Percentiles rank a stretch among this genome's conserved stretches.
Evolutionary conservation across 2,888 invertebrate species (phyloP).

Genomic region (Caenorhabditis becei): DNA sequence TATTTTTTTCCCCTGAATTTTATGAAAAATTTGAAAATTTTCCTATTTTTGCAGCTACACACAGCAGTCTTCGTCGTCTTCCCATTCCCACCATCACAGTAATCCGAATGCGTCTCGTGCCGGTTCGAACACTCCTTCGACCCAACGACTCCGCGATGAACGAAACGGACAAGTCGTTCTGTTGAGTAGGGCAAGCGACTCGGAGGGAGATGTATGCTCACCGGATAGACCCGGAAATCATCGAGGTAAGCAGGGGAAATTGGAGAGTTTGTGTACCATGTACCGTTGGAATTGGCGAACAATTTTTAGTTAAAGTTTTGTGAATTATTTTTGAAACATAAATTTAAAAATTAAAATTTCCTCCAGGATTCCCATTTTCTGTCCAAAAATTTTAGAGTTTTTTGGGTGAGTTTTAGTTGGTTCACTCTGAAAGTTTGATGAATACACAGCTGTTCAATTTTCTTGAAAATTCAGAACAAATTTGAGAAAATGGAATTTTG

Average conservation of each 20-base stretch:
- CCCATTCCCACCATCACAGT: slow-evolving; percentile 19
- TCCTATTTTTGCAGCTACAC: slow-evolving; percentile 23
- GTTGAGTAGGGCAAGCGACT: slow-evolving; percentile 57
- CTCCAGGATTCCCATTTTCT: too few relatives aligned
- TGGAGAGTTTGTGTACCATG: too few relatives aligned
- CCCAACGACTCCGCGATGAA: slow-evolving; percentile 60
- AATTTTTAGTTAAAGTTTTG: too few relatives aligned
- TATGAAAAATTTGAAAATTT: too few relatives aligned
- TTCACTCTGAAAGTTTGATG: not conserved
- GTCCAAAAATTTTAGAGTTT: too few relatives aligned
- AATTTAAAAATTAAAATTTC: too few relatives aligned
- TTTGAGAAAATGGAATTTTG: not conserved
- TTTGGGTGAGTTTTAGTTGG: too few relatives aligned
- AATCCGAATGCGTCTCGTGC: slow-evolving; percentile 52
- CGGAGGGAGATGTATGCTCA: slow-evolving; percentile 53
- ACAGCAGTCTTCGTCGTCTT: not conserved
- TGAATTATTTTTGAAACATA: too few relatives aligned
- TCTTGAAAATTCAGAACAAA: too few relatives aligned
- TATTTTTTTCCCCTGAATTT: too few relatives aligned
- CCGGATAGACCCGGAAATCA: slow-evolving; percentile 4
- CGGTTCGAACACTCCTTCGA: slow-evolving; percentile 28
- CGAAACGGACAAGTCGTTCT: slow-evolving; percentile 62
- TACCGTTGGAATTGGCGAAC: too few relatives aligned
- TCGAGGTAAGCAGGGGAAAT: not conserved
- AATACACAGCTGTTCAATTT: slow-evolving; percentile 1